Evolutionary conservation across 2,888 invertebrate genomes (phyloP), one percentile per base, ranked within the genome.

Genomic region (Monochamus alternatus): DNA sequence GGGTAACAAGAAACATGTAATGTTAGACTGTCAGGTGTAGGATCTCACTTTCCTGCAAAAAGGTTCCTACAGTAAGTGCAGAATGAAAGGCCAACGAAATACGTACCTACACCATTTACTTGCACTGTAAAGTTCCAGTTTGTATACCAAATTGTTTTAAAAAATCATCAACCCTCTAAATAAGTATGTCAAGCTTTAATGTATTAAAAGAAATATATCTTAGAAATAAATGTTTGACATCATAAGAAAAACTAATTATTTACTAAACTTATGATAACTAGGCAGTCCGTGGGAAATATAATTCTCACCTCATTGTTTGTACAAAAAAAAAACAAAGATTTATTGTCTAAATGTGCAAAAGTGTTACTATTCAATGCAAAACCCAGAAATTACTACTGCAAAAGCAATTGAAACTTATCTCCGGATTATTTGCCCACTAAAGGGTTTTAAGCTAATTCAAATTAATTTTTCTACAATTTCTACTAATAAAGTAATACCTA

Each of bases 71-170:
- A 67, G 63, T 64, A 75, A 68, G 44, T 75, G 72, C 47, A 71
- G 75, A 72, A 9, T 75, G 72, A 3, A 64, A 66, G 43, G 60
- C 30, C 5, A 12, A 14, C 5, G 75, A 75, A 22, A 75, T 71
- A 62, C 58, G 52, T 51, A 22, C 22, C 22, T 22, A 55, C 75
- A 7, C 30, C 62, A 32, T 66, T 64, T 59, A 55, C 31, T 8
- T 75, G 71, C 52, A 66, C 71, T 31, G 66, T 32, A 22, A 69
- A 10, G 69, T 75, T 31, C 55, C 71, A 14, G 31, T 74, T 2
- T 74, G 74, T 38, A n/a, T 74, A 30, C 9, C 63, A 22, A 67
- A 30, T 3, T 74, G 74, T 38, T 74, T 75, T 60, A 70, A 75
- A 22, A 43, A 58, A 47, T 75, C 75, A 70, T 60, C 47, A 47